These are phyloP conservation scores for Pelecanoides urinatrix DNA, from an alignment of 2,113 vertebrate species.

Conservation along the genomic window DNA sequence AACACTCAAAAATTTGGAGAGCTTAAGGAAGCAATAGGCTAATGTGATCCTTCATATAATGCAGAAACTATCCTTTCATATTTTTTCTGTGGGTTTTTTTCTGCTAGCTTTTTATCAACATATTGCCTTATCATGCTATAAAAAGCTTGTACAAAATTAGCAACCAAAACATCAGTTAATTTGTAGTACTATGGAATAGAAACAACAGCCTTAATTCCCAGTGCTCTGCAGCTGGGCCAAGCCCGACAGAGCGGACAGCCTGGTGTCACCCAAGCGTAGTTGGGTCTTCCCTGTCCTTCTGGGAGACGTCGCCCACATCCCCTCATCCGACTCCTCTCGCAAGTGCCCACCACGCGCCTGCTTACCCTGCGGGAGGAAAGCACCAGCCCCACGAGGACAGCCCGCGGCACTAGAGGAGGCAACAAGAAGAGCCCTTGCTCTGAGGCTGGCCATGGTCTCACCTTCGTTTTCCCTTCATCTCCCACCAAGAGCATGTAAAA, in stretches of 20 bases:
- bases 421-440: neutral
- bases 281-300: neutral
- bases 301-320: neutral
- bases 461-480: neutral
- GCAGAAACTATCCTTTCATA: neutral
- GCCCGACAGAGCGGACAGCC: fast-evolving
- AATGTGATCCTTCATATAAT: neutral
- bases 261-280: too few relatives aligned
- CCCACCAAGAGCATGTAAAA: neutral
- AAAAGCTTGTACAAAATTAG: neutral
- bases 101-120: neutral
- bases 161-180: neutral
- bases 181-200: neutral
- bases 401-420: neutral
- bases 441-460: neutral
- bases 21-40: neutral
- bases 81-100: neutral
- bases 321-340: fast-evolving
- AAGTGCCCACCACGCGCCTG: neutral
- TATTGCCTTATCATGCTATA: neutral
- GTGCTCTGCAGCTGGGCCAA: neutral
- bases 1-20: neutral
- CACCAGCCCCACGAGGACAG: fast-evolving
- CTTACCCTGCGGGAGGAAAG: neutral
- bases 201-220: neutral